phyloP scores from a whole-genome alignment of 2,888 invertebrate genomes.

The Athalia cordata region DNA sequence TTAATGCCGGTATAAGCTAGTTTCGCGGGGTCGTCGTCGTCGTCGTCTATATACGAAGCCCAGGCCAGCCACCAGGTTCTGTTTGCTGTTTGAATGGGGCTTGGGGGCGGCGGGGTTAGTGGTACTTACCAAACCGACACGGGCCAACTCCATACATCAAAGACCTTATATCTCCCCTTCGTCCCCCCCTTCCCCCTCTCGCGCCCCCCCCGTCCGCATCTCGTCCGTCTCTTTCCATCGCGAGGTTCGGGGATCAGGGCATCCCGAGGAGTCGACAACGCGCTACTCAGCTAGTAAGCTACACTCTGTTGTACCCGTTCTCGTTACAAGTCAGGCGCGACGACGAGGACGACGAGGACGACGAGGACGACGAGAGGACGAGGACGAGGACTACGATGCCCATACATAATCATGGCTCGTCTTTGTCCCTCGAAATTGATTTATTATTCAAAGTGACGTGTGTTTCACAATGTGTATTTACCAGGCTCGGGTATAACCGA shows the following conservation, averaged over 20 bases:
- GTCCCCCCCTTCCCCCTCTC: constrained; percentile 7
- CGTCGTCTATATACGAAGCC: constrained; percentile 58
- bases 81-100: constrained; percentile 60
- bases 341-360: constrained; percentile 2
- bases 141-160: constrained; percentile 72
- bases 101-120: constrained; percentile 57
- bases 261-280: constrained; percentile 13
- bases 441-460: constrained; percentile 74
- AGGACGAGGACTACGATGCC: constrained; percentile 63
- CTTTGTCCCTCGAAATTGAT: constrained; percentile 73
- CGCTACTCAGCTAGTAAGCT: constrained; percentile 11
- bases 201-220: background rate
- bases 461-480: constrained; percentile 74
- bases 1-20: constrained; percentile 58
- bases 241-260: background rate
- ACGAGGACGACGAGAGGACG: constrained; percentile 59
- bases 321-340: background rate
- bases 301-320: constrained; percentile 32
- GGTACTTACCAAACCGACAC: constrained; percentile 70
- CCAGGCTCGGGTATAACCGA: constrained; percentile 55
- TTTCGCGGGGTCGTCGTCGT: constrained; percentile 61
- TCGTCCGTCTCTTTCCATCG: constrained; percentile 19
- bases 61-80: constrained; percentile 34
- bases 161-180: constrained; percentile 62
- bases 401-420: constrained; percentile 72